Percentiles rank a stretch among this genome's conserved stretches.
Evolutionary conservation across 1,140 invertebrate species (phyloP).

Genomic region (Dermatophagoides farinae): DNA sequence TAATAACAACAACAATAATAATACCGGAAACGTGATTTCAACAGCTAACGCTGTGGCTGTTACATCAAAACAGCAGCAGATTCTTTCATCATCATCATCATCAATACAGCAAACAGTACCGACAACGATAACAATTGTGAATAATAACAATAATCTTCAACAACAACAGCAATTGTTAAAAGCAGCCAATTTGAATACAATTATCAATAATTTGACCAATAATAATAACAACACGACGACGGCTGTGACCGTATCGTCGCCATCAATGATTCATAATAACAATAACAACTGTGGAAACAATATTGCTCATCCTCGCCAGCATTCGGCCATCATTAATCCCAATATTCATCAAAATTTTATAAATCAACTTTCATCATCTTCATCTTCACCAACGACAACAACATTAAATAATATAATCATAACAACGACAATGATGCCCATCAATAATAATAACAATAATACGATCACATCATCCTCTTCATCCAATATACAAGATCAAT

Average conservation of each 20-base stretch:
- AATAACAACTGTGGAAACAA: too few species aligned
- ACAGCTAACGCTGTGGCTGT: neutral
- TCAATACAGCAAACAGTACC: neutral
- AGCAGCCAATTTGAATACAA: conserved; percentile 7
- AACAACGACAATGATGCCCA: neutral
- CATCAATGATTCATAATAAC: too few species aligned
- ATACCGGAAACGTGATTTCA: neutral
- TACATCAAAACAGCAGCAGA: neutral
- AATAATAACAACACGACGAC: too few species aligned
- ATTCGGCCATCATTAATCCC: too few species aligned
- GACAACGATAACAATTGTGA: neutral
- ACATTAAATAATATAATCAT: too few species aligned
- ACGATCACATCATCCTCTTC: neutral
- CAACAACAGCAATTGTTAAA: neutral
- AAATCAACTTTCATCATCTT: too few species aligned
- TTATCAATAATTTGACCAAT: neutral
- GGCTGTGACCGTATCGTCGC: too few species aligned
- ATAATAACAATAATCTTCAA: neutral
- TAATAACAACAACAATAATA: neutral
- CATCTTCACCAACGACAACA: too few species aligned
- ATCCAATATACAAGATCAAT: neutral
- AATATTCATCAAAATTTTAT: too few species aligned
- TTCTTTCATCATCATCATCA: neutral
- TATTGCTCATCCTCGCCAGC: too few species aligned
- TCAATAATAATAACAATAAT: too few species aligned